Evolutionary conservation across 1,140 invertebrate genomes (phyloP), one percentile per base, ranked within the genome.

Genomic region (Scaptodrosophila lebanonensis): DNA sequence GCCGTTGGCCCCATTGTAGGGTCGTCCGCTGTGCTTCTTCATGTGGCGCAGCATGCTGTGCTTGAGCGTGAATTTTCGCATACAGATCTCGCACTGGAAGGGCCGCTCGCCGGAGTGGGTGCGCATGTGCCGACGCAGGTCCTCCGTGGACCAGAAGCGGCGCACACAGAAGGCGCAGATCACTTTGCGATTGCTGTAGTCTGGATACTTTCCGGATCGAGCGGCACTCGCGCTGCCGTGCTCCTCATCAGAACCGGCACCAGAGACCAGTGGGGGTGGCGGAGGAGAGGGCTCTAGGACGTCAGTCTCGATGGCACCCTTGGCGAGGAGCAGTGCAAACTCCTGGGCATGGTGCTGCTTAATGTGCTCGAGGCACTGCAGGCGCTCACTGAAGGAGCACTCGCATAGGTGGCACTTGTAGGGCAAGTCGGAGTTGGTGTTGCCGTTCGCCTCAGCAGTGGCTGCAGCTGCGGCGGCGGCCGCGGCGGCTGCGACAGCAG

Each of bases 401-500:
- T 98, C 96, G 85, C 96, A 98, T 0, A 98, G 88, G 87, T 98
- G 95, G 77, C 96, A 98, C 84, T 97, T 97, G 88, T 95, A 97
- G 0, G 95, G 95, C 20, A 94, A 88, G 54, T 95, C 93, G 1
- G 89, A 63, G 87, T 45, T 7, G 1, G 25, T 33, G 15, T 65
- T 61, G 0, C 86, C 58, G 1, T 45, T n/a, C 2, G 13, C 6
- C 9, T 6, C 3, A 18, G 20, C 18, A 15, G 87, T 52, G 8
- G 36, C 25, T 32, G 36, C 15, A 15, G 27, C 35, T 11, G 36
- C 4, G 17, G 12, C 11, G 27, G 13, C 3, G 3, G 29, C 11
- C 52, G 4, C 27, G 2, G 40, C 51, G 15, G 67, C 59, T 7
- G 43, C 47, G 2, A 36, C 63, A 35, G 68, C 49, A 1, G 71